Conservation (phyloP, 2,797 vertebrate genomes). For the Acrossocheilus wenchowensis region DNA sequence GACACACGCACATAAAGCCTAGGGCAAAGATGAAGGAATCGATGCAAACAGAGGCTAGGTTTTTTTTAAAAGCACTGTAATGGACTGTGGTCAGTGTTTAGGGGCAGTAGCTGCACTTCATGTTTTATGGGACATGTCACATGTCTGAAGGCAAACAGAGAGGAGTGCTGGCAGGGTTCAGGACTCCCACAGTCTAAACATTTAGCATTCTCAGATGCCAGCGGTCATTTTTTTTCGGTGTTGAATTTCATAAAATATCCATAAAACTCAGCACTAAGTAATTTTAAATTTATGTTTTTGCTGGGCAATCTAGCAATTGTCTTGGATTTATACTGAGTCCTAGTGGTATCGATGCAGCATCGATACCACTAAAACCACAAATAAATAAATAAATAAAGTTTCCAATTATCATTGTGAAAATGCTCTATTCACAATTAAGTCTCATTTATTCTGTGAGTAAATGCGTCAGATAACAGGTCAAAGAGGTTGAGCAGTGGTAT, state of each 20-base stretch:
- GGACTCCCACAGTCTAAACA: neutral
- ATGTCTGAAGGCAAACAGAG: conserved; percentile 53
- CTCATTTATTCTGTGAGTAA: neutral
- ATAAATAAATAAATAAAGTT: neutral
- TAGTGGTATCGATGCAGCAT: neutral
- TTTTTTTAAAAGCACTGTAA: conserved; percentile 71
- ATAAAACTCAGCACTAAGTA: neutral
- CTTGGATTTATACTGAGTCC: neutral
- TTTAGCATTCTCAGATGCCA: conserved; percentile 6
- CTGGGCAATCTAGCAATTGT: neutral
- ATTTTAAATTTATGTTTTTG: neutral
- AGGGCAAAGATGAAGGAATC: conserved; percentile 57
- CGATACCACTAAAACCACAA: too few relatives aligned
- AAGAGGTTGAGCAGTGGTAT: neutral
- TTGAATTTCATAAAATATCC: neutral
- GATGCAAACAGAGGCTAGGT: conserved; percentile 53
- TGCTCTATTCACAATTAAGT: neutral
- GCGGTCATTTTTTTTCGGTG: neutral
- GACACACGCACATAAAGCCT: conserved; percentile 65
- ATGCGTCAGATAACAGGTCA: neutral
- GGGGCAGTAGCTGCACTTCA: conserved; percentile 60
- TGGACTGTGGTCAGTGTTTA: conserved; percentile 70
- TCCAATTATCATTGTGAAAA: neutral
- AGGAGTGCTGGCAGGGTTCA: conserved; percentile 28
- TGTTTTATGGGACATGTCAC: neutral